Conservation (phyloP, 1,140 invertebrate species). For the Calliphora vicina region DNA sequence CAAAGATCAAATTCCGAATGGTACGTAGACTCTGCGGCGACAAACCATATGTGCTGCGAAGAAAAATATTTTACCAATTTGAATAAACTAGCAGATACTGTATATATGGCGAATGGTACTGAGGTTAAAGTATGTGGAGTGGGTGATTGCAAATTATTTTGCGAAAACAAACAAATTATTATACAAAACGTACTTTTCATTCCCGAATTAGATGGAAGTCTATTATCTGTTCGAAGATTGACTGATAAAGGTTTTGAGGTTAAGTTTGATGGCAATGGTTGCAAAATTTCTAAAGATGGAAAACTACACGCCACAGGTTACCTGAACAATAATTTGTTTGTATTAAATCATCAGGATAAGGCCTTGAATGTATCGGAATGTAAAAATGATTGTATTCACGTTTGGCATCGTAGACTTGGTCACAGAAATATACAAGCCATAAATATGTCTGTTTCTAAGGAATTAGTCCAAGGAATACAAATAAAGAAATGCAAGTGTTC, state of each 20-base stretch:
- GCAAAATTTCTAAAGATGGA: not conserved
- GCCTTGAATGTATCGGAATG: not conserved
- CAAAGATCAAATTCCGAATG: not conserved
- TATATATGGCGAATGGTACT: conserved; percentile 9
- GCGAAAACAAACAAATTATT: not conserved
- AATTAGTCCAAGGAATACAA: not conserved
- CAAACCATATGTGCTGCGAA: not conserved
- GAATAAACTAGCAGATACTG: not conserved
- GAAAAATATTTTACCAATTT: not conserved
- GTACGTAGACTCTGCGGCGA: conserved; percentile 25
- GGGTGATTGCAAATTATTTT: conserved; percentile 12
- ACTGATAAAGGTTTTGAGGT: not conserved
- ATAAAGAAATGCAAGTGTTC: not conserved
- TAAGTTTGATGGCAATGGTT: not conserved
- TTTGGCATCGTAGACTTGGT: conserved; percentile 24
- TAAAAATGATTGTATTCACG: not conserved
- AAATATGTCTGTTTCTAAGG: not conserved
- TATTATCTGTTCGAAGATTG: conserved; percentile 19
- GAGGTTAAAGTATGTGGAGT: not conserved
- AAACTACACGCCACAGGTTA: not conserved
- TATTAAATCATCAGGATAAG: not conserved
- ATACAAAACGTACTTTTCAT: conserved; percentile 24
- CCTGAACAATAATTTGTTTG: conserved; percentile 9
- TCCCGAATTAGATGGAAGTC: conserved; percentile 9
- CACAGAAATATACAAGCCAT: conserved; percentile 9